These are phyloP conservation scores for Eulacestoma nigropectus DNA, from an alignment of 2,113 vertebrate species.

Conservation along the genomic window DNA sequence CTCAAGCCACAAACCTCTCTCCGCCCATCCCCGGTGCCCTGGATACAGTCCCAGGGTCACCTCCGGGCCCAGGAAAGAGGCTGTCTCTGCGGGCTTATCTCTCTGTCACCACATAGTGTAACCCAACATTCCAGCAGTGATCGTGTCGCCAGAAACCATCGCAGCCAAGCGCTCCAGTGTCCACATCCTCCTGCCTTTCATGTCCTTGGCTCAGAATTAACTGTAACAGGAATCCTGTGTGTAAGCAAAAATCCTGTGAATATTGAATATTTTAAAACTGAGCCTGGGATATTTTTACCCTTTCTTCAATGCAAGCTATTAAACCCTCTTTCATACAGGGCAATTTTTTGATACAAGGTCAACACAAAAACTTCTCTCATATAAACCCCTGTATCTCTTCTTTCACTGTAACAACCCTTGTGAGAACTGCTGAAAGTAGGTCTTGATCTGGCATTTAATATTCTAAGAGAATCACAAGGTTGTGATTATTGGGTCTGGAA, in stretches of 20 bases:
- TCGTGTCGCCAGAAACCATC: not conserved
- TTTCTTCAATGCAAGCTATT: not conserved
- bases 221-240: not conserved
- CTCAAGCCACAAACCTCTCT: no score
- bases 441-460: not conserved
- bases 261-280: not conserved
- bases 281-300: not conserved
- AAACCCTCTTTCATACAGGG: not conserved
- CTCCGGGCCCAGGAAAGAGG: no score
- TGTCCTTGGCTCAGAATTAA: not conserved
- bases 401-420: not conserved
- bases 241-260: not conserved
- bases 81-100: no score
- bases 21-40: no score
- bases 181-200: not conserved
- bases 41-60: no score
- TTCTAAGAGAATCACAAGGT: not conserved
- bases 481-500: not conserved
- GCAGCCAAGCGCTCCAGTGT: not conserved
- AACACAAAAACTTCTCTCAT: not conserved
- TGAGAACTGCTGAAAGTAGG: not conserved
- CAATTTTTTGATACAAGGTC: not conserved
- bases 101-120: no score
- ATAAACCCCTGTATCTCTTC: not conserved
- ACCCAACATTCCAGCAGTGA: not conserved